Conservation (phyloP, 2,888 invertebrate genomes). For the Papilio protenor region DNA sequence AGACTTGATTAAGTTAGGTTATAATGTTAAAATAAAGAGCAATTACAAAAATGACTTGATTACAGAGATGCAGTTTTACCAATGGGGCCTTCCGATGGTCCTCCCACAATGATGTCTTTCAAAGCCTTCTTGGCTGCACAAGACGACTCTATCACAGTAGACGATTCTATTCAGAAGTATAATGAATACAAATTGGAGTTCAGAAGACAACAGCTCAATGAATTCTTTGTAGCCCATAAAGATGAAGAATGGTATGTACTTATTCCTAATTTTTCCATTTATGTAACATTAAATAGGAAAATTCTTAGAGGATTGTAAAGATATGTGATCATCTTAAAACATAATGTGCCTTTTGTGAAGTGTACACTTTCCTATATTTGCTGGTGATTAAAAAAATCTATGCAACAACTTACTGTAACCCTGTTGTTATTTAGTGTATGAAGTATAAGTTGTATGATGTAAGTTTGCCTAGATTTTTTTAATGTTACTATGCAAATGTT, state of each 20-base stretch:
- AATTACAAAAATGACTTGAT: conserved; percentile 19
- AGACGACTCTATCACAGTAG: conserved; percentile 98
- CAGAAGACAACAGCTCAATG: conserved; percentile 97
- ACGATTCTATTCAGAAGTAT: conserved; percentile 98
- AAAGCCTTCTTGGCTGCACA: conserved; percentile 98
- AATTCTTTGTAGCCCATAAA: conserved; percentile 99
- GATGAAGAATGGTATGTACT: conserved; percentile 99
- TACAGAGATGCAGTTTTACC: conserved; percentile 82
- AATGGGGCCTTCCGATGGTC: conserved; percentile 86
- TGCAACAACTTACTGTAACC: conserved; percentile 57
- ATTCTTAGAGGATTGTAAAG: neutral
- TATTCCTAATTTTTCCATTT: conserved; percentile 35
- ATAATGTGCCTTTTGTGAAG: conserved; percentile 18
- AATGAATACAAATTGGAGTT: conserved; percentile 99
- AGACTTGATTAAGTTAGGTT: neutral
- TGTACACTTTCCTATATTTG: conserved; percentile 61
- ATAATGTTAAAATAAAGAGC: neutral
- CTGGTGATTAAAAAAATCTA: conserved; percentile 78
- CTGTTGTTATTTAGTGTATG: conserved; percentile 19
- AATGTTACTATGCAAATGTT: conserved; percentile 74
- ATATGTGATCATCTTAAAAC: neutral
- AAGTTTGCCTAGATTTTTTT: conserved; percentile 78
- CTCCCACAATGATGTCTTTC: conserved; percentile 98
- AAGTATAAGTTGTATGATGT: conserved; percentile 29
- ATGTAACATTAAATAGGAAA: conserved; percentile 6